Conservation (phyloP, 2,113 vertebrate genomes). For the Lagenorhynchus albirostris region DNA sequence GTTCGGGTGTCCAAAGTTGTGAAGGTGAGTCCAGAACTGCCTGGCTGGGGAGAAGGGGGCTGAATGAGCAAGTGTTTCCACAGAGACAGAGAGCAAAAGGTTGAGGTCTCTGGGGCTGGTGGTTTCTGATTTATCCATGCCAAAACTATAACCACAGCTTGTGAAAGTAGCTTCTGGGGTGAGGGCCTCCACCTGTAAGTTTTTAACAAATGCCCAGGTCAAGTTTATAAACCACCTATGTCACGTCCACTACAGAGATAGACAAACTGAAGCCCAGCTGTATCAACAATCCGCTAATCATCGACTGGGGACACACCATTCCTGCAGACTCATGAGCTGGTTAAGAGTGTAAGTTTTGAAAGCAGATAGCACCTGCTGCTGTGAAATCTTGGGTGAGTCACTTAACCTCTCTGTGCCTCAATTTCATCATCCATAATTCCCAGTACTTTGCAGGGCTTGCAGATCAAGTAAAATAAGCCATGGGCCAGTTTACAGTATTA, state of each 20-base stretch:
- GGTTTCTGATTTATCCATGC: background rate
- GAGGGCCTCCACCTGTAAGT: background rate
- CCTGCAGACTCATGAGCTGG: background rate
- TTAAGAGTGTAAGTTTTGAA: background rate
- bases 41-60: background rate
- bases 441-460: too few species aligned
- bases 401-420: background rate
- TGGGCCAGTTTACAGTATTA: background rate
- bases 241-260: background rate
- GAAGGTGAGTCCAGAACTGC: slow-evolving; percentile 35
- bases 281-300: background rate
- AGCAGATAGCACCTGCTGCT: background rate
- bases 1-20: slow-evolving; percentile 43
- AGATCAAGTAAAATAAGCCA: background rate
- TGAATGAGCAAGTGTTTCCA: accelerated
- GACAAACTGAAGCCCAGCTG: background rate
- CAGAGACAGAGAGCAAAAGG: background rate
- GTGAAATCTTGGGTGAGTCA: background rate
- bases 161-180: background rate
- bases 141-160: too few species aligned
- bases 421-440: background rate
- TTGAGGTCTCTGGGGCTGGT: background rate
- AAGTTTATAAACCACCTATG: background rate
- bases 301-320: background rate
- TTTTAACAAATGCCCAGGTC: background rate